A percentile compares a stretch with the other conserved stretches of the same genome.
phyloP scores from a whole-genome alignment of 1,140 invertebrate species.

The Probaryconus sp. region DNA sequence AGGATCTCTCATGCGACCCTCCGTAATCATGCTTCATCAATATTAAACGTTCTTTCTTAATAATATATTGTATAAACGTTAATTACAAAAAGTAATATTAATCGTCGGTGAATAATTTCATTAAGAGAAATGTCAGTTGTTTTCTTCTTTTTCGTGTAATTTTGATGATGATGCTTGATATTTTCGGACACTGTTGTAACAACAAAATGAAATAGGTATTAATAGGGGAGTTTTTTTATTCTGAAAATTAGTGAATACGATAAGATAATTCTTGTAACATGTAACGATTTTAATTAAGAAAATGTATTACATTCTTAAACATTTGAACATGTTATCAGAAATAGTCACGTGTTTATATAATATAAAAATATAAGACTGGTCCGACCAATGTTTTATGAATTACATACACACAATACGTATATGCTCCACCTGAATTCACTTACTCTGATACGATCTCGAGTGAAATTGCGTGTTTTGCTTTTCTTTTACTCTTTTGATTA shows the following conservation, averaged over 20 bases:
- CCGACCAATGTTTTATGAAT: slow-evolving; percentile 19
- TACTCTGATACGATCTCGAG: slow-evolving; percentile 27
- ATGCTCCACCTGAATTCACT: slow-evolving; percentile 21
- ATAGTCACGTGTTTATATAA: slow-evolving; percentile 5
- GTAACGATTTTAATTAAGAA: slow-evolving; percentile 35
- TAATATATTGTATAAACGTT: neutral
- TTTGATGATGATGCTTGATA: too few relatives aligned
- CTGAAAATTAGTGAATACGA: too few relatives aligned
- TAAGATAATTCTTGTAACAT: neutral
- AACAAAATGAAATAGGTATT: too few relatives aligned
- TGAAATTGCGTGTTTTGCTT: slow-evolving; percentile 37
- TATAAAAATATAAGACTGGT: too few relatives aligned
- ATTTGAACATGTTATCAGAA: too few relatives aligned
- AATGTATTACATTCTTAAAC: slow-evolving; percentile 1
- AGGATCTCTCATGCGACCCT: slow-evolving; percentile 1
- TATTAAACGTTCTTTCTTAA: slow-evolving; percentile 35
- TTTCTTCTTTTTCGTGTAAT: slow-evolving; percentile 1
- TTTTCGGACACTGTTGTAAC: too few relatives aligned
- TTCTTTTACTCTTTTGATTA: slow-evolving; percentile 35
- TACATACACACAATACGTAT: neutral
- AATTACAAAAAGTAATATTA: slow-evolving; percentile 12
- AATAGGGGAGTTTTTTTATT: too few relatives aligned
- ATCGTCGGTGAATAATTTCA: slow-evolving; percentile 34
- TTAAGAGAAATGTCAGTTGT: slow-evolving; percentile 23
- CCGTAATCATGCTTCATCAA: slow-evolving; percentile 28